Evolutionary conservation across 2,888 invertebrate species (phyloP).

Genomic region (Capitulum mitella): DNA sequence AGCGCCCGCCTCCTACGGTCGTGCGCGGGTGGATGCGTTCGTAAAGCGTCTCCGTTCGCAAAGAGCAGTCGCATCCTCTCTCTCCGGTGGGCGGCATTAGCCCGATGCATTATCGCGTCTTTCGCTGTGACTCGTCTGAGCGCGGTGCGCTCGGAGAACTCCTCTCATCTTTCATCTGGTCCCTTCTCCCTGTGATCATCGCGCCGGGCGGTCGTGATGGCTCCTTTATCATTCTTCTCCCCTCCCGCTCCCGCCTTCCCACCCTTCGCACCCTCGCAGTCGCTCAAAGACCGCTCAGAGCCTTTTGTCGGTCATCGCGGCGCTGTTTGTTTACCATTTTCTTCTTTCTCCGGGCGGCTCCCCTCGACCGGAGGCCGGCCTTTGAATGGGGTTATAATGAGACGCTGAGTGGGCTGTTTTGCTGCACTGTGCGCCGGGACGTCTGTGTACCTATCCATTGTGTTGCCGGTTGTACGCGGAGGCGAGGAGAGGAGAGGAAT

Average conservation of each 20-base stretch:
- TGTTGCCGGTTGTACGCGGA: neutral
- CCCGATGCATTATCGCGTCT: too few relatives aligned
- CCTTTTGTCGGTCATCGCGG: neutral
- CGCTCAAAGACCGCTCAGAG: neutral
- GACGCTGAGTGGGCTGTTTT: conserved; percentile 11
- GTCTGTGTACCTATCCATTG: neutral
- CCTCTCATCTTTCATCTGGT: neutral
- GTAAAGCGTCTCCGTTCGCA: too few relatives aligned
- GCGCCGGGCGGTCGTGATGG: neutral
- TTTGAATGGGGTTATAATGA: neutral
- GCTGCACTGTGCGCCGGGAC: neutral
- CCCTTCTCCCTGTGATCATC: neutral
- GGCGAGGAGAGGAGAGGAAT: too few relatives aligned
- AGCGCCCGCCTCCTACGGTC: too few relatives aligned
- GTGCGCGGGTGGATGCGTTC: too few relatives aligned
- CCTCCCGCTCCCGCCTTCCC: neutral
- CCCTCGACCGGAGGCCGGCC: neutral
- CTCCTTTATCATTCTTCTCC: neutral
- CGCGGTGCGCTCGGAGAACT: too few relatives aligned
- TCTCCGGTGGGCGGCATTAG: too few relatives aligned
- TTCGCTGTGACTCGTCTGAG: too few relatives aligned
- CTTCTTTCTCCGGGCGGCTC: neutral
- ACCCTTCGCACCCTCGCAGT: neutral
- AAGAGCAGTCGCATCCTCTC: too few relatives aligned
- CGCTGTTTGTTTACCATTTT: conserved; percentile 3